Conservation (phyloP, 2,113 vertebrate genomes). For the Campylomormyrus tamandua region DNA sequence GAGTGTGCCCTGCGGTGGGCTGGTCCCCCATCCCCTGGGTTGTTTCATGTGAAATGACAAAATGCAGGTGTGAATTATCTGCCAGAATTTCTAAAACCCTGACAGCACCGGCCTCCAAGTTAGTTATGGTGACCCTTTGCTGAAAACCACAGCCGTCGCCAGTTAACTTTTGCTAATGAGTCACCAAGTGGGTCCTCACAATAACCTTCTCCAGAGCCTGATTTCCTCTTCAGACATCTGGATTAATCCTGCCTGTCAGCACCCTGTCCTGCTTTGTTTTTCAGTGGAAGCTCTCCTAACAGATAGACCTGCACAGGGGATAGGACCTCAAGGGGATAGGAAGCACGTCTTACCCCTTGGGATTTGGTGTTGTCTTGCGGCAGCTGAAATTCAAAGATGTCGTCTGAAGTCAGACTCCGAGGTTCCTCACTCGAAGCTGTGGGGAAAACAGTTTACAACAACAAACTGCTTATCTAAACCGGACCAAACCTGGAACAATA, state of each 20-base stretch:
- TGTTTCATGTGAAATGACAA: neutral
- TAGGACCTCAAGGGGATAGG: neutral
- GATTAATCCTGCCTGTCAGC: neutral
- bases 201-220: neutral
- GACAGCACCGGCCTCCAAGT: neutral
- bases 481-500: neutral
- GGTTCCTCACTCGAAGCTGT: slow-evolving; percentile 32
- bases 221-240: neutral
- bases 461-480: neutral
- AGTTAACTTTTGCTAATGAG: neutral
- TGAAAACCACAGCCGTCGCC: neutral
- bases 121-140: neutral
- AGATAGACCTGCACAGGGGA: neutral
- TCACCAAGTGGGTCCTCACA: neutral
- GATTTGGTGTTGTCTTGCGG: neutral
- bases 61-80: neutral
- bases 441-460: neutral
- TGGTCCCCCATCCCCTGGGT: no score
- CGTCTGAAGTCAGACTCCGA: slow-evolving; percentile 30
- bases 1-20: no score
- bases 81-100: neutral
- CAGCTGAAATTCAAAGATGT: slow-evolving; percentile 20
- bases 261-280: neutral
- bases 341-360: neutral
- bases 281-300: neutral